Evolutionary conservation across 1,140 invertebrate genomes (phyloP).

Genomic region (Campodea augens): DNA sequence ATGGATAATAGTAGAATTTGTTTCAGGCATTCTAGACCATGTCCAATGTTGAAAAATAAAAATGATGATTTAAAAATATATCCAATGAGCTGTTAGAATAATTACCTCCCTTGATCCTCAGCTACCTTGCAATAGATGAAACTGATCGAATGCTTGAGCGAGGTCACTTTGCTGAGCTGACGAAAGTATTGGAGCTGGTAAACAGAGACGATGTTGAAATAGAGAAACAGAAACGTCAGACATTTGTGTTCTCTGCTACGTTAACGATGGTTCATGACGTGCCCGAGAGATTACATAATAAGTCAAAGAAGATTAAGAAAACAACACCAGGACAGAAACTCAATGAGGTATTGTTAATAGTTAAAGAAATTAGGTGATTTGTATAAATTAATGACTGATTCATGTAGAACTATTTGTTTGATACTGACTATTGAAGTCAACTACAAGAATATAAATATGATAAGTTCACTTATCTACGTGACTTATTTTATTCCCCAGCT

Average conservation of each 20-base stretch:
- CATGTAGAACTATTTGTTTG: too few species aligned
- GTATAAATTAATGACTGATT: too few species aligned
- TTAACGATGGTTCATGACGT: slow-evolving; percentile 72
- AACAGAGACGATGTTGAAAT: slow-evolving; percentile 42
- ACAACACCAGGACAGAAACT: slow-evolving; percentile 6
- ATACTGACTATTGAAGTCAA: too few species aligned
- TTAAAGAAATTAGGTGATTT: too few species aligned
- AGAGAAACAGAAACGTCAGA: slow-evolving; percentile 44
- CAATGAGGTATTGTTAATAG: too few species aligned
- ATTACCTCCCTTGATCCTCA: too few species aligned
- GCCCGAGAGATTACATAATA: slow-evolving; percentile 32
- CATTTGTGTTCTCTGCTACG: slow-evolving; percentile 95
- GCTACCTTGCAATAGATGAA: slow-evolving; percentile 89
- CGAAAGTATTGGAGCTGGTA: slow-evolving; percentile 56
- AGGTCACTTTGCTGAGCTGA: slow-evolving; percentile 87
- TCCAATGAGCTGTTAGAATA: too few species aligned
- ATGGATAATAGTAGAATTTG: background rate
- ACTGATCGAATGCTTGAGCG: slow-evolving; percentile 95
- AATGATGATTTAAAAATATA: slow-evolving; percentile 19
- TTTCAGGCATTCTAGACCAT: background rate
- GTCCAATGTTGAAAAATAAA: background rate
- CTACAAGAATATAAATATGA: too few species aligned
- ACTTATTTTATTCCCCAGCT: too few species aligned
- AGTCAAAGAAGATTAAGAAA: slow-evolving; percentile 16
- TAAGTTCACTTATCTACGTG: too few species aligned